Conservation (phyloP, 1,140 invertebrate species). For the Caerostris darwini region DNA sequence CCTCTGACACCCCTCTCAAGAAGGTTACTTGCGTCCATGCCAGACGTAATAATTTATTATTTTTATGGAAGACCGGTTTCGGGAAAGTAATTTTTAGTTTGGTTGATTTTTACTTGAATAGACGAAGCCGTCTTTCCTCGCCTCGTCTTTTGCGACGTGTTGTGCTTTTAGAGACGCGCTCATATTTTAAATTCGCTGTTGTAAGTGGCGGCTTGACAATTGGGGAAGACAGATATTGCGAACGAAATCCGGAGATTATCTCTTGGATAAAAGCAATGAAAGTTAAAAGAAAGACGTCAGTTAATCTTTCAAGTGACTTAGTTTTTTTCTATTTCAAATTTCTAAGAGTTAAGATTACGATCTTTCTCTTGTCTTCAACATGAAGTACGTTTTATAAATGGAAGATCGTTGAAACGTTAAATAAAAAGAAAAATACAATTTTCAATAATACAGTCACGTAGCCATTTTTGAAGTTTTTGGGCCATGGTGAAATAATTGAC, state of each 20-base stretch:
- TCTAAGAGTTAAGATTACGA: background rate
- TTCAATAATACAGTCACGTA: no score
- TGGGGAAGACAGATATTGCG: conserved; percentile 61
- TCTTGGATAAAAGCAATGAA: conserved; percentile 47
- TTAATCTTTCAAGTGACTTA: background rate
- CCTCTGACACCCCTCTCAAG: conserved; percentile 62
- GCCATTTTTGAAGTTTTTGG: no score
- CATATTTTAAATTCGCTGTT: conserved; percentile 54
- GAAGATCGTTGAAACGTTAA: no score
- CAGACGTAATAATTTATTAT: conserved; percentile 76
- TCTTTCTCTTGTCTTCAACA: background rate
- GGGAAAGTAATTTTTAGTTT: conserved; percentile 56
- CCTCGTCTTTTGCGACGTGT: conserved; percentile 2
- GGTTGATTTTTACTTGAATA: conserved; percentile 54
- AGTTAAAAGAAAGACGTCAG: conserved; percentile 9
- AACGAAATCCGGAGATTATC: conserved; percentile 64
- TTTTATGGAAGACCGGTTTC: conserved; percentile 67
- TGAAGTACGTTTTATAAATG: no score
- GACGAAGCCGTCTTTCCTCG: conserved; percentile 66
- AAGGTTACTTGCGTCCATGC: conserved; percentile 60
- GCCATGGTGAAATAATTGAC: no score
- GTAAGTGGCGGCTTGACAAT: conserved; percentile 65
- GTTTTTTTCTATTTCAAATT: background rate
- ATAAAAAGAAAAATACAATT: no score
- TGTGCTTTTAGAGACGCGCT: background rate